Conservation (phyloP, 2,888 invertebrate genomes). For the Empis livida region DNA sequence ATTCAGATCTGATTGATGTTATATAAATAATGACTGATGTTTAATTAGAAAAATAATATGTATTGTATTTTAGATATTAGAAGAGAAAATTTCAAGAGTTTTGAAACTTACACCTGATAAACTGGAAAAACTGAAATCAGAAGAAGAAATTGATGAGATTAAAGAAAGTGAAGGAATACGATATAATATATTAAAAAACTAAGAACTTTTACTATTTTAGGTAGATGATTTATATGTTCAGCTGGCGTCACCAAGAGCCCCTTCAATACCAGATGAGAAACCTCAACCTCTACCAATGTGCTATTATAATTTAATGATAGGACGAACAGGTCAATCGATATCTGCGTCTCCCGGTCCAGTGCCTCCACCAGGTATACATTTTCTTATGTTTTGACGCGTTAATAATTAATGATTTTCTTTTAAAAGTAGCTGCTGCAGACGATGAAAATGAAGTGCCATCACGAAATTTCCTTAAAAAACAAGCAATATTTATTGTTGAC, state of each 20-base stretch:
- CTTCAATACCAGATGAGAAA: conserved; percentile 26
- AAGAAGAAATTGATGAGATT: conserved; percentile 12
- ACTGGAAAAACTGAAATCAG: background rate
- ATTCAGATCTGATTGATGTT: conserved; percentile 29
- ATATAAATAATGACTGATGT: background rate
- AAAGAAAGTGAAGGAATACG: conserved; percentile 17
- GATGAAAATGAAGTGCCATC: conserved; percentile 79
- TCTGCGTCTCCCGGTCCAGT: conserved; percentile 34
- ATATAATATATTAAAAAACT: background rate
- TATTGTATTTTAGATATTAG: conserved; percentile 1
- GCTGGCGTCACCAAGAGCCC: conserved; percentile 23
- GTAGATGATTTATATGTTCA: conserved; percentile 19
- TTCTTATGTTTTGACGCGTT: too few relatives aligned
- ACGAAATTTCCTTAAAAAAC: conserved; percentile 62
- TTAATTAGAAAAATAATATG: background rate
- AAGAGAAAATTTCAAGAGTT: conserved; percentile 14
- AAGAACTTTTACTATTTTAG: conserved; percentile 12
- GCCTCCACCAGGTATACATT: conserved; percentile 25
- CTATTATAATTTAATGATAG: conserved; percentile 32
- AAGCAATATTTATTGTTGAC: conserved; percentile 71
- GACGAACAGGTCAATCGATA: conserved; percentile 29
- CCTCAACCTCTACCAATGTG: conserved; percentile 34
- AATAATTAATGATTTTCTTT: background rate
- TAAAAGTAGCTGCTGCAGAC: conserved; percentile 43
- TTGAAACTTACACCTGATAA: background rate